These are phyloP conservation scores for Lates calcarifer DNA, from an alignment of 2,113 vertebrate genomes.

Conservation along the genomic window DNA sequence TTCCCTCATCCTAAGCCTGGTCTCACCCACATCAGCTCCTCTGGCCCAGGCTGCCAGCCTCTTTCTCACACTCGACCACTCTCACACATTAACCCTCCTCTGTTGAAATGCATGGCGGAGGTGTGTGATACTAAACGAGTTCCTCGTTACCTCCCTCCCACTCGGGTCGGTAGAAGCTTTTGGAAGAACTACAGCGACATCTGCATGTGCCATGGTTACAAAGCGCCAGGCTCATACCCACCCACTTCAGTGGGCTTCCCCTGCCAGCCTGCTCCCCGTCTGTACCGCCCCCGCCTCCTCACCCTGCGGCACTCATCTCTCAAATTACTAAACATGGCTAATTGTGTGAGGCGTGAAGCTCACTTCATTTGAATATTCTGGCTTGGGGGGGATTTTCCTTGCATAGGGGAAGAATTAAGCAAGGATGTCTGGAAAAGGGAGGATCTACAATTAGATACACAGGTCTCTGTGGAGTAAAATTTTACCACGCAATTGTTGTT, in stretches of 20 bases:
- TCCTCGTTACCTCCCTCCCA: slow-evolving; percentile 88
- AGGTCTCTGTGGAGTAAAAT: slow-evolving; percentile 45
- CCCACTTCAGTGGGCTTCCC: slow-evolving; percentile 73
- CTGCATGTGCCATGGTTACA: slow-evolving; percentile 95
- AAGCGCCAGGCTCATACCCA: slow-evolving; percentile 84
- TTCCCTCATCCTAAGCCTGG: slow-evolving; percentile 81
- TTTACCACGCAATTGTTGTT: slow-evolving; percentile 47
- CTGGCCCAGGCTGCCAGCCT: slow-evolving; percentile 59
- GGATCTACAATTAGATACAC: slow-evolving; percentile 48
- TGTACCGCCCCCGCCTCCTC: slow-evolving; percentile 68
- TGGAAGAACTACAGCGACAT: slow-evolving; percentile 99
- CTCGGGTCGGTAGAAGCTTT: slow-evolving; percentile 88
- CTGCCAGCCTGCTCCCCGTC: slow-evolving; percentile 72
- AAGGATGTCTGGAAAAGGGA: slow-evolving; percentile 60
- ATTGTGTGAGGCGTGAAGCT: slow-evolving; percentile 91
- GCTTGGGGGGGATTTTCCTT: slow-evolving; percentile 86
- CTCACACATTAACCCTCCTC: slow-evolving; percentile 53
- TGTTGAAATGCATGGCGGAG: slow-evolving; percentile 73
- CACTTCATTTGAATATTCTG: slow-evolving; percentile 91
- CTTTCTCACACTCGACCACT: slow-evolving; percentile 61
- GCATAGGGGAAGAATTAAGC: slow-evolving; percentile 80
- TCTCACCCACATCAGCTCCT: slow-evolving; percentile 57
- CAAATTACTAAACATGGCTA: slow-evolving; percentile 87
- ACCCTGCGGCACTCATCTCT: slow-evolving; percentile 79
- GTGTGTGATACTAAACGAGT: slow-evolving; percentile 84